Percentiles rank a stretch among this genome's conserved stretches.
phyloP scores from a whole-genome alignment of 1,140 invertebrate species.

The Agraylea sexmaculata region DNA sequence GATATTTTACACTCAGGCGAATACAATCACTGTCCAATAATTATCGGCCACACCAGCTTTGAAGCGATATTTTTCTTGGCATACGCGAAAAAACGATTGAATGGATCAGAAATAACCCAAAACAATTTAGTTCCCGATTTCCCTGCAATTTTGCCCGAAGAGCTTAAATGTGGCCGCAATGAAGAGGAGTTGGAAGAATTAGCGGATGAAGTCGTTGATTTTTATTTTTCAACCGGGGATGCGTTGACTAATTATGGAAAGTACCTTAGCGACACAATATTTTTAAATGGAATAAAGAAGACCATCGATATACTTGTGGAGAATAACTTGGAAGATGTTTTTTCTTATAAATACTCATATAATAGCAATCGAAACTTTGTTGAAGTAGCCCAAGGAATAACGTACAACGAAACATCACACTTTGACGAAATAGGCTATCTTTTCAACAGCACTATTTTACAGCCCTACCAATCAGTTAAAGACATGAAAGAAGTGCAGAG shows the following conservation, averaged over 20 bases:
- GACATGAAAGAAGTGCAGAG: conserved; percentile 25
- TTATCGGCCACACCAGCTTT: conserved; percentile 29
- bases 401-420: conserved; percentile 27
- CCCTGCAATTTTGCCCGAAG: conserved; percentile 25
- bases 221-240: conserved; percentile 24
- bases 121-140: conserved; percentile 25
- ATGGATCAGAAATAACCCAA: conserved; percentile 30
- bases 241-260: too few species aligned
- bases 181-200: conserved; percentile 22
- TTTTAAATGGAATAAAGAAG: too few species aligned
- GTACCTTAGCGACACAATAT: too few species aligned
- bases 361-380: conserved; percentile 25
- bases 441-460: conserved; percentile 24
- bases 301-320: too few species aligned
- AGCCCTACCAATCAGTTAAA: conserved; percentile 20
- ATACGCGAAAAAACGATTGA: too few species aligned
- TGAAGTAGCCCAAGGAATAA: conserved; percentile 25
- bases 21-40: conserved; percentile 27
- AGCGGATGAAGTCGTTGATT: conserved; percentile 21
- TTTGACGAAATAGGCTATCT: conserved; percentile 33
- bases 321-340: conserved; percentile 22
- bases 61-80: conserved; percentile 32
- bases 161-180: conserved; percentile 24
- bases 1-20: conserved; percentile 23
- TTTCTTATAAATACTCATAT: conserved; percentile 26